phyloP scores from a whole-genome alignment of 2,888 invertebrate species.

The Eustalomyia histrio region DNA sequence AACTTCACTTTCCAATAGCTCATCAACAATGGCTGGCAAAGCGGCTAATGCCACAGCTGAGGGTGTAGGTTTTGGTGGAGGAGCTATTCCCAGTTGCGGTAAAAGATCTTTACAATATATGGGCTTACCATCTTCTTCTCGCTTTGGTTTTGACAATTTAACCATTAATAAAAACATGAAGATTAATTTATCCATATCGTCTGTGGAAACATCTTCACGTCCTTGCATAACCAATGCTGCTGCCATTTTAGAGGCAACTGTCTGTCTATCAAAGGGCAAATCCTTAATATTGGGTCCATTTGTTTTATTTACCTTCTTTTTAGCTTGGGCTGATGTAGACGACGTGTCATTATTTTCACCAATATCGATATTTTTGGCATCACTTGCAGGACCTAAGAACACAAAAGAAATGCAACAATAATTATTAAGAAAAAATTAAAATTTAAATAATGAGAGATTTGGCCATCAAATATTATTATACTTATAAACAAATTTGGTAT shows the following conservation, averaged over 20 bases:
- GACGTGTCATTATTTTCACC: background rate
- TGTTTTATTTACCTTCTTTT: conserved; percentile 33
- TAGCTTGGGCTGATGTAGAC: background rate
- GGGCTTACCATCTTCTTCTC: conserved; percentile 66
- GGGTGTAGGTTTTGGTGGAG: conserved; percentile 20
- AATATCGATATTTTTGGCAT: conserved; percentile 32
- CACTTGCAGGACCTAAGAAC: conserved; percentile 19
- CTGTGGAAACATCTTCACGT: conserved; percentile 88
- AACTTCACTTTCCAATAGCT: conserved; percentile 70
- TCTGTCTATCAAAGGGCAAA: conserved; percentile 85
- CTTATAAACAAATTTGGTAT: background rate
- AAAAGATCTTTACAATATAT: conserved; percentile 68
- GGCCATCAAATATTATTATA: background rate
- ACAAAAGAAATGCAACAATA: background rate
- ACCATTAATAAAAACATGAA: conserved; percentile 88
- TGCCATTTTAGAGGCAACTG: conserved; percentile 90
- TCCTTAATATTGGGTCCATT: conserved; percentile 80
- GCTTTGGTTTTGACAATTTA: conserved; percentile 81
- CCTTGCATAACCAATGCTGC: conserved; percentile 89
- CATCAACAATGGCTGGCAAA: conserved; percentile 69
- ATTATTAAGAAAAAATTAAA: too few species aligned
- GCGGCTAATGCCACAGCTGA: conserved; percentile 61
- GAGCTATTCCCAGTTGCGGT: conserved; percentile 69
- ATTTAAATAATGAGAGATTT: background rate
- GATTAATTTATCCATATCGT: conserved; percentile 88